Evolutionary conservation across 2,888 invertebrate species (phyloP), one percentile per base, ranked within the genome.

Genomic region (Camponotus fellah): DNA sequence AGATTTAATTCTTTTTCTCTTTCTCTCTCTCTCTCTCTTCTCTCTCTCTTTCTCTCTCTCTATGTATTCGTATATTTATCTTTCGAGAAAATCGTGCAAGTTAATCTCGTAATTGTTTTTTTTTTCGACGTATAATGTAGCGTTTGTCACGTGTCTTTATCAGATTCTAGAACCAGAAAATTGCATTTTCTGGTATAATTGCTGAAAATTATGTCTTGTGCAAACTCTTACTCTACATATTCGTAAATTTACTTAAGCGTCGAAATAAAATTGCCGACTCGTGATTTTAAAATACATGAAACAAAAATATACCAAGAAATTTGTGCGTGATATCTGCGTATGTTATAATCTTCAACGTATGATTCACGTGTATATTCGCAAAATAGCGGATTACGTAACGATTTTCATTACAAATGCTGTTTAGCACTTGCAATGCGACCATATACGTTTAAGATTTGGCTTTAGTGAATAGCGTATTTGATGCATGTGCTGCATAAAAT

Each of bases 1-100:
- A 92, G 92, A 92, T 89, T 90, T 92, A 91, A 92, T 91, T 92
- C 86, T 82, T 91, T 89, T 88, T 88, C 62, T 60, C 87, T 89
- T 79, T 85, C 82, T 85, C 32, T 46, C 43, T 40, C n/a, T 21
- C 6, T 92, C 85, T 71, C 88, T 88, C 87, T 87, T 86, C 77
- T 85, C 21, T 64, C 4, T 92, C 86, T 81, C 87, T 89, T 87
- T 87, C 53, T 64, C 87, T 89, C 82, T 86, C 79, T 86, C 46
- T 64, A 32, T 75, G 81, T 89, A 91, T 88, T 91, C 88, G 87
- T 91, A 76, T 88, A 84, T 85, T 84, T 86, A 86, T 77, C 84
- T 85, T 85, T 75, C 64, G 62, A 71, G 82, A 69, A 86, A 82
- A 32, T 85, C 68, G 56, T 82, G 68, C 65, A 68, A 72, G 58